Conservation (phyloP, 2,113 vertebrate species). For the Colossoma macropomum region DNA sequence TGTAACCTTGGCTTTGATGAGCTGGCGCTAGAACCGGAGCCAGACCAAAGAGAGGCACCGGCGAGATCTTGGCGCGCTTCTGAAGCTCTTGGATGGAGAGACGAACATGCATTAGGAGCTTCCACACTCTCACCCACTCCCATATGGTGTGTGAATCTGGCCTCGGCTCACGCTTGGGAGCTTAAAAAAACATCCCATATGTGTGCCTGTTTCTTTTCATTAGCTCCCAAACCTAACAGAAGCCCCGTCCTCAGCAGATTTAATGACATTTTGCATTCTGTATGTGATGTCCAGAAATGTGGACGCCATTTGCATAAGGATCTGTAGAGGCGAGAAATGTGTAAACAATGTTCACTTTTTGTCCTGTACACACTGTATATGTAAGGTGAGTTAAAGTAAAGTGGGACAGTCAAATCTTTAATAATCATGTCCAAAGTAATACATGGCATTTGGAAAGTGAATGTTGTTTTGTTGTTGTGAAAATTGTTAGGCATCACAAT, state of each 20-base stretch:
- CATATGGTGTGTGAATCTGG: slow-evolving; percentile 80
- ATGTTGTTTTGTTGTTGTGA: neutral
- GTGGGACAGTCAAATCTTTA: neutral
- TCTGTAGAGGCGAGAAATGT: neutral
- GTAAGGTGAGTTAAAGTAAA: neutral
- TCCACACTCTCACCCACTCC: slow-evolving; percentile 73
- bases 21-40: slow-evolving; percentile 64
- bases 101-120: slow-evolving; percentile 64
- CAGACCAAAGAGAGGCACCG: slow-evolving; percentile 60
- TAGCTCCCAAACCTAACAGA: slow-evolving; percentile 74
- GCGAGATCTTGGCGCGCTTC: slow-evolving; percentile 63
- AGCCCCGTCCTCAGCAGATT: slow-evolving; percentile 67
- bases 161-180: slow-evolving; percentile 67
- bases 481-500: neutral
- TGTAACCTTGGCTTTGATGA: slow-evolving; percentile 78
- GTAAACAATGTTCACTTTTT: neutral
- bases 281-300: slow-evolving; percentile 65
- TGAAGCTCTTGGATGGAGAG: slow-evolving; percentile 65
- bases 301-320: slow-evolving; percentile 58
- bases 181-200: slow-evolving; percentile 72
- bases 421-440: neutral
- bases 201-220: slow-evolving; percentile 79
- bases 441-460: neutral
- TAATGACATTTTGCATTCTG: slow-evolving; percentile 70
- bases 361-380: neutral